Percentiles rank a stretch among this genome's conserved stretches.
Conservation (phyloP, 2,888 invertebrate genomes). For the Drosophila pegasa region DNA sequence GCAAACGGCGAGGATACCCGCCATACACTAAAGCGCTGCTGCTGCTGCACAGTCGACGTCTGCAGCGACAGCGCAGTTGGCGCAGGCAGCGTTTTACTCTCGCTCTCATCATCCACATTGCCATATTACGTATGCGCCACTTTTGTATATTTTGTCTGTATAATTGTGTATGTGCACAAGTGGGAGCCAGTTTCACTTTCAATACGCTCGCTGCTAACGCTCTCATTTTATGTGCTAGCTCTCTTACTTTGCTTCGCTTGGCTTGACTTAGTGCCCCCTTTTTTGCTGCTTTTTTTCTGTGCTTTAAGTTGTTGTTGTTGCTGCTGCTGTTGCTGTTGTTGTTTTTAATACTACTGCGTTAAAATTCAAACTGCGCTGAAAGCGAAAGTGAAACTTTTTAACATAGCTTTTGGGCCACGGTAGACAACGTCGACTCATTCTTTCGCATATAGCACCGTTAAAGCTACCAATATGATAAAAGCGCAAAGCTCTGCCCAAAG, state of each 20-base stretch:
- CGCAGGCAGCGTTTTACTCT: slow-evolving; percentile 60
- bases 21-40: slow-evolving; percentile 59
- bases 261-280: slow-evolving; percentile 77
- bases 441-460: slow-evolving; percentile 46
- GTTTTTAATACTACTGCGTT: slow-evolving; percentile 52
- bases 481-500: slow-evolving; percentile 53
- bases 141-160: slow-evolving; percentile 20
- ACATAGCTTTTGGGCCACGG: slow-evolving; percentile 66
- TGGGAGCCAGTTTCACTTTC: slow-evolving; percentile 74
- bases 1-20: slow-evolving; percentile 84
- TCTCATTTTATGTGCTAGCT: slow-evolving; percentile 29
- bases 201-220: slow-evolving; percentile 56
- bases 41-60: slow-evolving; percentile 18
- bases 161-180: slow-evolving; percentile 24
- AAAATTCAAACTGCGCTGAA: slow-evolving; percentile 74
- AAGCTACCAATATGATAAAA: slow-evolving; percentile 62
- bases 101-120: slow-evolving; percentile 64
- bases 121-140: slow-evolving; percentile 71
- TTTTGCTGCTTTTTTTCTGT: slow-evolving; percentile 29
- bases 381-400: slow-evolving; percentile 84
- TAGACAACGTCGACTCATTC: slow-evolving; percentile 57
- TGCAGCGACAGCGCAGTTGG: slow-evolving; percentile 31
- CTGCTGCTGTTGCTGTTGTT: slow-evolving; percentile 12
- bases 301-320: slow-evolving; percentile 25
- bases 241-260: slow-evolving; percentile 57